A percentile compares a stretch with the other conserved stretches of the same genome.
Conservation (phyloP, 2,888 invertebrate genomes). For the Phyto melanocephala region DNA sequence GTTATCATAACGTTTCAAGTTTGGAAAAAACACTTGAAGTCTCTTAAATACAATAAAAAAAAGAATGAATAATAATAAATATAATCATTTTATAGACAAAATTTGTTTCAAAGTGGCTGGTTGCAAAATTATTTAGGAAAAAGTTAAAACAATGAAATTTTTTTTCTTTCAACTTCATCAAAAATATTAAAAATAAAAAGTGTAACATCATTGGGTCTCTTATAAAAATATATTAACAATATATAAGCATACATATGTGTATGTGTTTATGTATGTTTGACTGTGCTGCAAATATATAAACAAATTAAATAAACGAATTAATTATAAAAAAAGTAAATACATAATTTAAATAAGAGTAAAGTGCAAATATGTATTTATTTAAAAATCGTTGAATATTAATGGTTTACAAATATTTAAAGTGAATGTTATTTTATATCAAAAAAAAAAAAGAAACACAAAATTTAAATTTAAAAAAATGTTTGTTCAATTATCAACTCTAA, state of each 20-base stretch:
- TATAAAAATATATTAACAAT: not conserved
- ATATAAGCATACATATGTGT: no score
- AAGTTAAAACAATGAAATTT: no score
- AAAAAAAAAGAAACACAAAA: not conserved
- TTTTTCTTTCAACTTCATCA: no score
- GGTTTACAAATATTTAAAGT: not conserved
- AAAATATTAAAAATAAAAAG: not conserved
- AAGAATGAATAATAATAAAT: conserved; percentile 6
- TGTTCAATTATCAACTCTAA: conserved; percentile 41
- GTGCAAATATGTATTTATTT: not conserved
- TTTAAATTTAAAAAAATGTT: conserved; percentile 29
- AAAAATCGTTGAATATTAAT: not conserved
- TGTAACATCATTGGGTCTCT: not conserved
- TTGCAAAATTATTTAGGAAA: not conserved
- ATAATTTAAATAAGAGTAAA: not conserved
- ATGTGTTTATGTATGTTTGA: no score
- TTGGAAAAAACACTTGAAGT: conserved; percentile 42
- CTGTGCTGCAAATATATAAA: no score
- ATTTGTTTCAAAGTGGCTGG: conserved; percentile 29
- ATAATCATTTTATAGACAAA: conserved; percentile 27
- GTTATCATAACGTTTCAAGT: conserved; percentile 57
- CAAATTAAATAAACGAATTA: no score
- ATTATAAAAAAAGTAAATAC: not conserved
- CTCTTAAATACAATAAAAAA: not conserved
- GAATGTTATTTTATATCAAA: not conserved